Evolutionary conservation across 2,797 vertebrate species (phyloP), one percentile per base, ranked within the genome.

Genomic region (Hipposideros larvatus): DNA sequence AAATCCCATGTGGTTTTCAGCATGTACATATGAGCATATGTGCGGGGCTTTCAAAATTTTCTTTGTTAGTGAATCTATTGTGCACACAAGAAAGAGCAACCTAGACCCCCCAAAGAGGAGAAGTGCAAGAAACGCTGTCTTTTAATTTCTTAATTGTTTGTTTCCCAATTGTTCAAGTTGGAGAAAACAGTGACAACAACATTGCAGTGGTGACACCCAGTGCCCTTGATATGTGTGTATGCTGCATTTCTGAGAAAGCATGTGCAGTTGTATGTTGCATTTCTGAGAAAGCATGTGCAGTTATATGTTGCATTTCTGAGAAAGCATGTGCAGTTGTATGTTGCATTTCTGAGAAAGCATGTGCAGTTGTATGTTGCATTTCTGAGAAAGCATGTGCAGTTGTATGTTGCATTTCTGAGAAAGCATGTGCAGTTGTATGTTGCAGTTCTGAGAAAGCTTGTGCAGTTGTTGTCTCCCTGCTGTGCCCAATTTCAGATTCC

Each of bases 41-140:
- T 78, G 91, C 96, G 82, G 70, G 59, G 96, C 94, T 92, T 85
- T 96, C 89, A 82, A 84, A 75, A 86, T 74, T 86, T 11, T 66
- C 94, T 96, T 97, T 92, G 75, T 89, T 73, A 66, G 41, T 5
- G 16, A 53, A 19, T 94, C 91, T 83, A 80, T 89, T 91, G 94
- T 97, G 86, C 57, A 71, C 63, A 79, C 4, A 78, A 59, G 43
- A 86, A 53, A 80, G 73, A 51, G 4, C 34, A 2, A 37, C 43
- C n/a, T 57, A 43, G 78, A 75, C 92, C 85, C 46, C 77, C 48
- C 0, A 26, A 90, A 74, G 48, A 85, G 5, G 43, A 80, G 83
- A 70, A 11, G 21, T 0, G 0, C 21, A 31, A 79, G 63, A 71
- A 65, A 83, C 84, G 68, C 21, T 31, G 5, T 34, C 83, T 91